Percentiles rank a stretch among this genome's conserved stretches.
Evolutionary conservation across 92 coral and sea anemone species (phyloP).

Genomic region (Pocillopora grandis): DNA sequence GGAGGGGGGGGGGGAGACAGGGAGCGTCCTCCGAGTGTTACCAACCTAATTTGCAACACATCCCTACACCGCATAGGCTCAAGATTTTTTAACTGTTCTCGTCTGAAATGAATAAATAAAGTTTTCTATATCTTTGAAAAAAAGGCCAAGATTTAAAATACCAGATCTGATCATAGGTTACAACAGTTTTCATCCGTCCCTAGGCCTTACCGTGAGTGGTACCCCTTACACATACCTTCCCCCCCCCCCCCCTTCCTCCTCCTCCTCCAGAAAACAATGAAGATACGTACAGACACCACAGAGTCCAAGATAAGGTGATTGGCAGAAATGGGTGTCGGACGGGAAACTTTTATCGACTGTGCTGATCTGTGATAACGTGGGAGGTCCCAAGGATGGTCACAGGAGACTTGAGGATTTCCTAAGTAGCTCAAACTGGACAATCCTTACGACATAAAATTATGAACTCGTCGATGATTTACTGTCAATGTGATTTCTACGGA

Average conservation of each 20-base stretch:
- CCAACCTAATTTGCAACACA: no score
- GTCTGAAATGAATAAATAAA: neutral
- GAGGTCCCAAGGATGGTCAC: slow-evolving; percentile 7
- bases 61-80: no score
- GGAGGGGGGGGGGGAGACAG: no score
- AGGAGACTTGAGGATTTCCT: no score
- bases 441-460: neutral
- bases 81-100: neutral
- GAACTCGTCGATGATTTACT: slow-evolving; percentile 27
- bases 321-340: slow-evolving; percentile 24
- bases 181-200: no score
- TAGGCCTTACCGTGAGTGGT: no score
- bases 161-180: no score
- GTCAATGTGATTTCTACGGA: slow-evolving; percentile 13
- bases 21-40: no score
- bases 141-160: neutral
- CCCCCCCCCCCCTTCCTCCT: neutral
- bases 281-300: neutral
- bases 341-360: slow-evolving; percentile 1
- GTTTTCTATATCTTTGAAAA: neutral
- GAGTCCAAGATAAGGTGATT: slow-evolving; percentile 22
- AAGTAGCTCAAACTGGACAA: neutral
- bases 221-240: no score
- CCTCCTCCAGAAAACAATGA: neutral
- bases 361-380: slow-evolving; percentile 6